Base-by-base conservation (phyloP, 2,888 invertebrate species). In the Penaeus monodon region DNA sequence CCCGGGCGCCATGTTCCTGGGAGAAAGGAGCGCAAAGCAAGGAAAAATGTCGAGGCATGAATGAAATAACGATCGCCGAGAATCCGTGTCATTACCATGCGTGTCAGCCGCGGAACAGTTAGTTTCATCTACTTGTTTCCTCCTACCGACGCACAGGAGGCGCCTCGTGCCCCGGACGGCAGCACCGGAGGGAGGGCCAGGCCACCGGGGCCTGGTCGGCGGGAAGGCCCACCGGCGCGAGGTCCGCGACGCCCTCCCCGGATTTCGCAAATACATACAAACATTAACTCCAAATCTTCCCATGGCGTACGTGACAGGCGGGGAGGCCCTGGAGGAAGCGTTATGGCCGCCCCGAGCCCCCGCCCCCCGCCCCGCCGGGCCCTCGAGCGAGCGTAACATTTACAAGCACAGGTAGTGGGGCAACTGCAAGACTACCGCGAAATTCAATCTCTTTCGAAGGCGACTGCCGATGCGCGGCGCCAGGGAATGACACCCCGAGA, bases 401-500 rank as follows among this genome's bases (percentile, higher is more conserved):
- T 57, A 80, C 65, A 63, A 85, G 74, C 83, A 86, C 86, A 86
- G 86, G 86, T 83, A 86, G 86, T 86, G 82, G 86, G 85, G n/a
- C 38, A 44, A 33, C 20, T 17, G 14, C 49, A 49, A 49, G 49
- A 49, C 22, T 27, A 44, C 81, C 85, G 85, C 76, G 76, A 70
- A 86, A 81, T 86, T 81, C 38, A 76, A 86, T 7, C 65, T 24
- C 38, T 29, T 14, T 38, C 57, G 3, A 79, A 77, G 38, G 44
- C 7, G 17, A 77, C 22, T 49, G 10, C 49, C 2, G 10, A 49
- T 14, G 14, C 49, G 14, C 49, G 49, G 49, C 49, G 49, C 8
- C 14, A 49, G 10, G 49, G 49, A 49, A 49, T 49, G 49, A 49
- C 49, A 49, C 14, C 49, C 49, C 49, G 10, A 7, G 10, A 8